Base-by-base conservation (phyloP, 2,888 invertebrate species). In the Caenorhabditis sp. region DNA sequence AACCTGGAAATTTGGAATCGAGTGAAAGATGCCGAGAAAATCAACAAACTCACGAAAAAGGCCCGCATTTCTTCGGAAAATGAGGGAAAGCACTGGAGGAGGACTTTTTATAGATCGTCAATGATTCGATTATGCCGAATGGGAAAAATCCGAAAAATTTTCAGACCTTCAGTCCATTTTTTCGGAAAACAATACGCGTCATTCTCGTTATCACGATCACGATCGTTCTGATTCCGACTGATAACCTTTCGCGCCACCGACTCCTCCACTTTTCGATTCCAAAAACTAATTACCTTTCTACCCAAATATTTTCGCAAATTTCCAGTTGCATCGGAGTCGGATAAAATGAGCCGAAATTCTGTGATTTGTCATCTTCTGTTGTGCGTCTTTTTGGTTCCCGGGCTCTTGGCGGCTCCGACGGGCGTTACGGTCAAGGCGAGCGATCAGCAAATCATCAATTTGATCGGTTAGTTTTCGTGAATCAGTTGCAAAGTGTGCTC, bases 401-500 rank as follows among this genome's bases (percentile, higher is more conserved):
- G 30, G 13, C 37, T 11, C 11, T 22, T n/a, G n/a, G n/a, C 50
- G 9, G 56, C 55, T 32, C 48, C 58, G 6, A 32, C 27, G 15
- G 63, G 58, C 26, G 65, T 73, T 7, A 73, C 73, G 6, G 62
- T 68, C 3, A 74, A 55, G 45, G 37, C 74, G 13, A 61, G 61
- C n/a, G 59, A 68, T 52, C 17, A 68, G 13, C 75, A 75, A 45
- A 68, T 48, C 20, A 75, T 75, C 26, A 75, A 75, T 50, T 50
- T 75, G 37, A 75, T 75, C 27, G 68, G 74, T 74, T 13, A 32
- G 59, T 59, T n/a, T n/a, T n/a, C n/a, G n/a, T n/a, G n/a, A n/a
- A n/a, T n/a, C n/a, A n/a, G n/a, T n/a, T n/a, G n/a, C n/a, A n/a
- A 45, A 45, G 43, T 43, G 43, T 20, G 17, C 43, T 11, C 6